Evolutionary conservation across 2,113 vertebrate genomes (phyloP).

Genomic region (Carollia perspicillata): DNA sequence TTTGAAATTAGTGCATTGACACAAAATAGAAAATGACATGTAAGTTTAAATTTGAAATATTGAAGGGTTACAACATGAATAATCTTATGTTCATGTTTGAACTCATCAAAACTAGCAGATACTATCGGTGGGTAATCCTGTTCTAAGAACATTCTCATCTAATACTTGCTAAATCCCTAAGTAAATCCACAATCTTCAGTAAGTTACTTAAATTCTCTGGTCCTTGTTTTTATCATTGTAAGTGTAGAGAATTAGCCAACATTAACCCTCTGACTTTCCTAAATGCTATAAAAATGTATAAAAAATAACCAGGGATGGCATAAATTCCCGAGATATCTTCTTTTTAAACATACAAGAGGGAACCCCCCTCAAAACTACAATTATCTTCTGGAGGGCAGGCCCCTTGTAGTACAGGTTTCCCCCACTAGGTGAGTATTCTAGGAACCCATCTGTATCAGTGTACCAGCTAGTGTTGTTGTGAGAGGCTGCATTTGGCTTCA

Average conservation of each 20-base stretch:
- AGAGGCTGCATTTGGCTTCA: no score
- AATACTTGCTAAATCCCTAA: slow-evolving; percentile 16
- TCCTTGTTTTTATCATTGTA: neutral
- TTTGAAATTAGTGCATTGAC: neutral
- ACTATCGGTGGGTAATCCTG: neutral
- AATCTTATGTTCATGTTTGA: neutral
- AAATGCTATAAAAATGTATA: neutral
- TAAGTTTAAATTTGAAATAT: slow-evolving; percentile 9
- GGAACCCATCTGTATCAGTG: no score
- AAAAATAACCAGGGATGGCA: neutral
- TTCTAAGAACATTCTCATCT: neutral
- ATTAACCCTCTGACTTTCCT: neutral
- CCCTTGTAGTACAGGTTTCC: no score
- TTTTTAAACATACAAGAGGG: neutral
- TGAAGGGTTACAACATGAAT: neutral
- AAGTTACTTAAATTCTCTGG: neutral
- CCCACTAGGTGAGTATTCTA: no score
- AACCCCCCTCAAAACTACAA: no score
- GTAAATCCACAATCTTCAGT: neutral
- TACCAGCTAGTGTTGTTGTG: no score
- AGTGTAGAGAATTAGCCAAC: neutral
- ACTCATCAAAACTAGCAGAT: neutral
- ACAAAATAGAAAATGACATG: neutral
- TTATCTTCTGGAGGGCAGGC: no score
- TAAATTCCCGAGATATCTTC: neutral